Base-by-base conservation (phyloP, 2,888 invertebrate genomes). In the Callyntrura sp. region DNA sequence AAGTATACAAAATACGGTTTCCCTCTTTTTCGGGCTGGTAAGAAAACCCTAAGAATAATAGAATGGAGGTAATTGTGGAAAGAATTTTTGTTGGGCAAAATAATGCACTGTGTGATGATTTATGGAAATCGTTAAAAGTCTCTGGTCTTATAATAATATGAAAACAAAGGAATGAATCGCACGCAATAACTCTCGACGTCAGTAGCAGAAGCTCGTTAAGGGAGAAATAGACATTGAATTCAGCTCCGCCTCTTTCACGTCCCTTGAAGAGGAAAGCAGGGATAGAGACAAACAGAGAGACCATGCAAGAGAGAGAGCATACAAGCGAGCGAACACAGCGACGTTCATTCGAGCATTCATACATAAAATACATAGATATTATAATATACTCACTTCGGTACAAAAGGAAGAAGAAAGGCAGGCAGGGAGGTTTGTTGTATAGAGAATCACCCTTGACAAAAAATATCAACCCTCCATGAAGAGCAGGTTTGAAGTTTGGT, bases 91-190 rank as follows among this genome's bases (percentile, higher is more conserved):
- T 81, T 88, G 81, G 85, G 65, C 85, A 90, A 90, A 92, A 91
- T 92, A 92, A 92, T 92, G 92, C 91, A 92, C 81, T 90, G 90
- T 90, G 92, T 86, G 91, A 93, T 93, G 93, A 93, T 93, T 93
- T 93, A 93, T 93, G 93, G 92, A 93, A 93, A 93, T 93, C 93
- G 93, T 93, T 93, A 93, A 92, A 93, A 91, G 91, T 93, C 93
- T 91, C 65, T 91, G 90, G 91, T 84, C 86, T 88, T 91, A 90
- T 76, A 81, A 85, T 91, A 92, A 92, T 93, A 92, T 91, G 93
- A 92, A 93, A 93, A 93, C 93, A 92, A 93, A 92, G 92, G 92
- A 92, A 92, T 92, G 92, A 91, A 90, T 93, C 92, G 92, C 92
- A 92, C 91, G 92, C 92, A 93, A 93, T 93, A 93, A 93, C 93